Evolutionary conservation across 2,888 invertebrate species (phyloP).

Genomic region (Pseudococcus viburni): DNA sequence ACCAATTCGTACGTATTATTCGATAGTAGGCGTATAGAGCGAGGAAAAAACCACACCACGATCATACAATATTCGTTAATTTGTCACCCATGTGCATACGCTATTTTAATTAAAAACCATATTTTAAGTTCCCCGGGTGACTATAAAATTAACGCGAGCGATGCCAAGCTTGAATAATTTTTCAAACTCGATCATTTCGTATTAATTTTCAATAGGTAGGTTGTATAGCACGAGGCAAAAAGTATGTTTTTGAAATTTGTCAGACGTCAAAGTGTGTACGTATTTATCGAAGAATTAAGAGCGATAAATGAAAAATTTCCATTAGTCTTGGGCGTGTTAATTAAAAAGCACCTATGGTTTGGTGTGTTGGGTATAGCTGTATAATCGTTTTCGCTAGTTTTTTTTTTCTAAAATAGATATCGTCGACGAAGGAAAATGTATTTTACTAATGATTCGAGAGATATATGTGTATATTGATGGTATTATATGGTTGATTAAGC

Average conservation of each 20-base stretch:
- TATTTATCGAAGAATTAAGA: constrained; percentile 16
- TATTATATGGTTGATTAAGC: constrained; percentile 13
- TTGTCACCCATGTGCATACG: constrained; percentile 4
- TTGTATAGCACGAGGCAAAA: background rate
- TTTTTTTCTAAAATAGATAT: constrained; percentile 10
- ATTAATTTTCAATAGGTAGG: background rate
- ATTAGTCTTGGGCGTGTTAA: background rate
- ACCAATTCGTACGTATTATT: background rate
- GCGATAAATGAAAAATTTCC: constrained; percentile 1
- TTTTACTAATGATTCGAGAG: constrained; percentile 35
- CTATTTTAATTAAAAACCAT: constrained; percentile 38
- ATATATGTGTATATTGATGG: constrained; percentile 1
- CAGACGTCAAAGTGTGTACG: background rate
- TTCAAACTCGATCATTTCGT: background rate
- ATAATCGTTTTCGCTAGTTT: background rate
- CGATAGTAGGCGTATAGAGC: background rate
- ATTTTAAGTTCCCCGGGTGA: background rate
- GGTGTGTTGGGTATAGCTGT: background rate
- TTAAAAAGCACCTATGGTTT: background rate
- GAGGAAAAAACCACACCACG: background rate
- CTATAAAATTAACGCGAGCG: constrained; percentile 21
- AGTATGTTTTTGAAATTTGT: constrained; percentile 8
- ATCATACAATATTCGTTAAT: constrained; percentile 14
- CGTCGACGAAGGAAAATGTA: background rate
- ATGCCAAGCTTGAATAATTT: background rate